A percentile compares a stretch with the other conserved stretches of the same genome.
phyloP scores from a whole-genome alignment of 2,113 vertebrate genomes.

The Turdus rufiventris region DNA sequence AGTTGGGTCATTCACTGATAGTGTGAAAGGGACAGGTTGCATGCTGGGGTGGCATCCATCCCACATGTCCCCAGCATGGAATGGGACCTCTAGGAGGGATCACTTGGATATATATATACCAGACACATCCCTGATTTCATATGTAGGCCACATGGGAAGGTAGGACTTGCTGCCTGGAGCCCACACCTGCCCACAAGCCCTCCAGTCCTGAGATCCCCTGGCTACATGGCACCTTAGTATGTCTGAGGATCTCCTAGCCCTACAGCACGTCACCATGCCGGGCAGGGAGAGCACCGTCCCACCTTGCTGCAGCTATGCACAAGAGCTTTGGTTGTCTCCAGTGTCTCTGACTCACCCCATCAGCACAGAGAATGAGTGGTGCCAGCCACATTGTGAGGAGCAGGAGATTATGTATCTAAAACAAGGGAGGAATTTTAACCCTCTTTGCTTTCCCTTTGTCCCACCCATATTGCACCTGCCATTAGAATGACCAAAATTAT shows the following conservation, averaged over 20 bases:
- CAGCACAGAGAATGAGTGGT: neutral
- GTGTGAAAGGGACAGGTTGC: neutral
- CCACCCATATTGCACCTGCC: neutral
- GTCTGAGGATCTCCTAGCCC: neutral
- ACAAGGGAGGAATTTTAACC: neutral
- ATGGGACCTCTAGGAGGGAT: neutral
- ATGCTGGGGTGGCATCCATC: neutral
- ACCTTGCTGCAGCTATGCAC: neutral
- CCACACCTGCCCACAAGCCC: neutral
- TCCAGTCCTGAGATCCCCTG: neutral
- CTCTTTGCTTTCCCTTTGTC: neutral
- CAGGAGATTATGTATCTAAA: neutral
- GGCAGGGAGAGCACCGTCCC: neutral
- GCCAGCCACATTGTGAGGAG: neutral
- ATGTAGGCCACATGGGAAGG: neutral
- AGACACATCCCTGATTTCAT: neutral
- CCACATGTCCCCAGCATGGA: neutral
- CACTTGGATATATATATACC: neutral
- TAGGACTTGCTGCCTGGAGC: neutral
- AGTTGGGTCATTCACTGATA: neutral
- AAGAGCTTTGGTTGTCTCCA: neutral
- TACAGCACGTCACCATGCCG: fast-evolving
- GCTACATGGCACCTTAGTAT: neutral
- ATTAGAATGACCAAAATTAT: neutral
- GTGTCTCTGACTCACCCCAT: neutral